phyloP scores from a whole-genome alignment of 2,113 vertebrate genomes.

The Ptilonorhynchus violaceus region DNA sequence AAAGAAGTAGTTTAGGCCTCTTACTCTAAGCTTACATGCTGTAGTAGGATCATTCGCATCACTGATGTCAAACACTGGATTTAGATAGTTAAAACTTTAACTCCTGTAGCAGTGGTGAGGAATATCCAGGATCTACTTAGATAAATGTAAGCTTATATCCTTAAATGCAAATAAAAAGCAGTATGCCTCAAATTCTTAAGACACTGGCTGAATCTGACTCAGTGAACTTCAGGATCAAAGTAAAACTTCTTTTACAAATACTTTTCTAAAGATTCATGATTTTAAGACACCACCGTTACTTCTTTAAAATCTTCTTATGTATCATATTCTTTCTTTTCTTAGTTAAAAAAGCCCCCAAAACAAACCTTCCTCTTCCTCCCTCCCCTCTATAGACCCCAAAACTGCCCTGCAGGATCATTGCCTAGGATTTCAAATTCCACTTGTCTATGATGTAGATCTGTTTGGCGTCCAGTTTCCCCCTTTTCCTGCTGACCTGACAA shows the following conservation, averaged over 20 bases:
- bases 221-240: conserved; percentile 32
- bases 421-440: neutral
- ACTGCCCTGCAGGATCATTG: neutral
- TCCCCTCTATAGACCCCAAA: neutral
- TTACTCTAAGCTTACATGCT: conserved; percentile 56
- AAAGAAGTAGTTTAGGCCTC: conserved; percentile 57
- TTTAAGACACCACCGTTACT: neutral
- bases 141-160: conserved; percentile 41
- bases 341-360: neutral
- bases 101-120: conserved; percentile 16
- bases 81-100: conserved; percentile 60
- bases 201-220: neutral
- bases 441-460: neutral
- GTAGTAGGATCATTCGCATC: neutral
- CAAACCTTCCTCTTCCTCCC: neutral
- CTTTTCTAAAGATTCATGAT: neutral
- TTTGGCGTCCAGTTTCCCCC: neutral
- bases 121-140: conserved; percentile 54
- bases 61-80: conserved; percentile 40
- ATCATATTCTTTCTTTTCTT: neutral
- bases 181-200: conserved; percentile 26
- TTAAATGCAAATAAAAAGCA: conserved; percentile 56
- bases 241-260: neutral
- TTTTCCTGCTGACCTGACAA: conserved; percentile 47
- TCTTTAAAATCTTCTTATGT: neutral